Conservation (phyloP, 2,888 invertebrate genomes). For the Xestia ashworthii region DNA sequence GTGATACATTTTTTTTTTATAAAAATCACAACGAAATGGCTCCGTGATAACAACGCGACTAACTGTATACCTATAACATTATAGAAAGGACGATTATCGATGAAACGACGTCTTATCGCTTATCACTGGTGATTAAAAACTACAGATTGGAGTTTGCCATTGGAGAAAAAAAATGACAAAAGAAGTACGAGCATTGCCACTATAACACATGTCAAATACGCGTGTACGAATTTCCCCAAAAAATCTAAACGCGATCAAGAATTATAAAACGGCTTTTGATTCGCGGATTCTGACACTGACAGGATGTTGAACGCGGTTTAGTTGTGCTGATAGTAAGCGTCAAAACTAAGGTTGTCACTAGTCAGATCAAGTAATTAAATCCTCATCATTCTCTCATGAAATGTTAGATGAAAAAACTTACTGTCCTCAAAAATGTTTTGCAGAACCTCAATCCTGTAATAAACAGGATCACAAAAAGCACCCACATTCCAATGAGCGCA, state of each 20-base stretch:
- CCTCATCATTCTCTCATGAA: neutral
- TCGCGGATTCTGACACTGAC: too few relatives aligned
- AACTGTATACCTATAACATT: neutral
- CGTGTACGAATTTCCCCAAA: neutral
- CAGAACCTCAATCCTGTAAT: too few relatives aligned
- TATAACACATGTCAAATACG: neutral
- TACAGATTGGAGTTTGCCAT: neutral
- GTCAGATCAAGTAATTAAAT: neutral
- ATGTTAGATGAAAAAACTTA: too few relatives aligned
- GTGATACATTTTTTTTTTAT: slow-evolving; percentile 34
- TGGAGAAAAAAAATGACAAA: neutral
- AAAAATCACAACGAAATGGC: slow-evolving; percentile 1
- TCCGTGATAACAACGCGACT: slow-evolving; percentile 9
- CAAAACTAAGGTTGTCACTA: neutral
- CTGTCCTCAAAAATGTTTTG: too few relatives aligned
- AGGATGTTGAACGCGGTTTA: neutral
- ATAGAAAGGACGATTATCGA: slow-evolving; percentile 21
- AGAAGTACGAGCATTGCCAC: neutral
- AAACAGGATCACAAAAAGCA: too few relatives aligned
- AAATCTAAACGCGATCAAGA: neutral
- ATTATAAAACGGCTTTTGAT: too few relatives aligned
- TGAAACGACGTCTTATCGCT: slow-evolving; percentile 37
- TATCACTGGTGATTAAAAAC: slow-evolving; percentile 16
- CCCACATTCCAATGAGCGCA: too few relatives aligned
- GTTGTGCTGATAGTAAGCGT: neutral